These are phyloP conservation scores for Physocephala rufipes DNA, from an alignment of 2,888 invertebrate genomes.

Conservation along the genomic window DNA sequence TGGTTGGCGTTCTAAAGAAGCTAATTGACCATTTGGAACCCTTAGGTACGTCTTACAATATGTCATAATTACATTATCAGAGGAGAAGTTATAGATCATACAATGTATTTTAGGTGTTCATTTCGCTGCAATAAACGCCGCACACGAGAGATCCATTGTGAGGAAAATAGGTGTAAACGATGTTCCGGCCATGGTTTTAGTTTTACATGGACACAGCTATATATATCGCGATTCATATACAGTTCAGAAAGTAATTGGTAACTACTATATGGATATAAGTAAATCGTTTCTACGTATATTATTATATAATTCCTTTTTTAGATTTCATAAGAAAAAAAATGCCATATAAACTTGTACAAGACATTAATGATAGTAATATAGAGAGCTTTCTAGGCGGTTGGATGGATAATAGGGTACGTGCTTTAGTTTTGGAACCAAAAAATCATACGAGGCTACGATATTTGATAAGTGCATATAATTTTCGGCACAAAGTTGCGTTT, in stretches of 20 bases:
- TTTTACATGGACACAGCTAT: constrained; percentile 84
- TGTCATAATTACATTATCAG: neutral
- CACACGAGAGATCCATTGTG: constrained; percentile 80
- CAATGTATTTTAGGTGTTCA: constrained; percentile 72
- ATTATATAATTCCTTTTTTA: no score
- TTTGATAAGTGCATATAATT: constrained; percentile 86
- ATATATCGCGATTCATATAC: constrained; percentile 87
- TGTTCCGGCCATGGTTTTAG: constrained; percentile 82
- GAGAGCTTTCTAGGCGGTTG: constrained; percentile 86
- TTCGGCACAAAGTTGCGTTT: constrained; percentile 85
- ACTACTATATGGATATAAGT: no score
- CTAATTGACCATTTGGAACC: constrained; percentile 88
- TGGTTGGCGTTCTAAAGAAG: constrained; percentile 86
- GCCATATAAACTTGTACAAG: constrained; percentile 80
- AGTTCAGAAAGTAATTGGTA: constrained; percentile 82
- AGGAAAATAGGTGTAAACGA: constrained; percentile 82
- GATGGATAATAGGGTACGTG: constrained; percentile 91
- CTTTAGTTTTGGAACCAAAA: constrained; percentile 85
- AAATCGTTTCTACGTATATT: neutral
- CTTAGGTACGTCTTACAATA: constrained; percentile 68
- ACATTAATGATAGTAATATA: constrained; percentile 76
- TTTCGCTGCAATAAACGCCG: constrained; percentile 85
- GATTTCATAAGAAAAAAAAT: constrained; percentile 89
- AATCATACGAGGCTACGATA: constrained; percentile 83
- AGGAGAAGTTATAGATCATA: no score